phyloP scores from a whole-genome alignment of 2,113 vertebrate species.

The Phaethon lepturus region DNA sequence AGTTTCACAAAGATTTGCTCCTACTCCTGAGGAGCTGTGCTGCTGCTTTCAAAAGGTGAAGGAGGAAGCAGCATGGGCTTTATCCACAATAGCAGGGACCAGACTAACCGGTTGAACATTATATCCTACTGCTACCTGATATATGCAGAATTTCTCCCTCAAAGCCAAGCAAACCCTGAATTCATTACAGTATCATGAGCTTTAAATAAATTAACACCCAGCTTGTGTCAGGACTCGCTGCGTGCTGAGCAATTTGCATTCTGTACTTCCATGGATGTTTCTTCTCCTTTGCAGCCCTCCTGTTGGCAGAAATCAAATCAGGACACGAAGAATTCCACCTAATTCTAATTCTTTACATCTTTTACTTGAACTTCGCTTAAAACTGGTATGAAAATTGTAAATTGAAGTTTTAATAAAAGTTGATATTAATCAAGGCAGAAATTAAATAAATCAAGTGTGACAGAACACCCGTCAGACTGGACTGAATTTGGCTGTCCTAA shows the following conservation, averaged over 20 bases:
- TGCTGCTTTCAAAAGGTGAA: background rate
- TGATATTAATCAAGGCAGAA: background rate
- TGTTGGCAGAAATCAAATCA: background rate
- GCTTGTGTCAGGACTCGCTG: slow-evolving; percentile 17
- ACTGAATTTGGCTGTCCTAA: background rate
- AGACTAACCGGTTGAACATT: background rate
- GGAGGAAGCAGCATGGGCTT: background rate
- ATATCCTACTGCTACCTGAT: background rate
- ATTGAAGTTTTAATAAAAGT: slow-evolving; percentile 6
- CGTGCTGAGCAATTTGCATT: slow-evolving; percentile 33
- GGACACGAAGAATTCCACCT: background rate
- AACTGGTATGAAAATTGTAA: background rate
- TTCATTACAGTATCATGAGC: slow-evolving; percentile 15
- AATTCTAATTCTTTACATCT: slow-evolving; percentile 20
- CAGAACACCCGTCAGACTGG: background rate
- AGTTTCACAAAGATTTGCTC: background rate
- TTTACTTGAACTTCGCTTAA: slow-evolving; percentile 3
- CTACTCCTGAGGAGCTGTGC: background rate
- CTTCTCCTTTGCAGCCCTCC: background rate
- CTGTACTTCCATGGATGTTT: background rate
- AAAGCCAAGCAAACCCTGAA: slow-evolving; percentile 23
- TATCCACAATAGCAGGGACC: background rate
- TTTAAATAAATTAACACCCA: slow-evolving; percentile 59
- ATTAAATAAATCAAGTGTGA: slow-evolving; percentile 1
- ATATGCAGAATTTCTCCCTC: background rate